phyloP scores from a whole-genome alignment of 92 coral and sea anemone species.

The Galaxea fascicularis region DNA sequence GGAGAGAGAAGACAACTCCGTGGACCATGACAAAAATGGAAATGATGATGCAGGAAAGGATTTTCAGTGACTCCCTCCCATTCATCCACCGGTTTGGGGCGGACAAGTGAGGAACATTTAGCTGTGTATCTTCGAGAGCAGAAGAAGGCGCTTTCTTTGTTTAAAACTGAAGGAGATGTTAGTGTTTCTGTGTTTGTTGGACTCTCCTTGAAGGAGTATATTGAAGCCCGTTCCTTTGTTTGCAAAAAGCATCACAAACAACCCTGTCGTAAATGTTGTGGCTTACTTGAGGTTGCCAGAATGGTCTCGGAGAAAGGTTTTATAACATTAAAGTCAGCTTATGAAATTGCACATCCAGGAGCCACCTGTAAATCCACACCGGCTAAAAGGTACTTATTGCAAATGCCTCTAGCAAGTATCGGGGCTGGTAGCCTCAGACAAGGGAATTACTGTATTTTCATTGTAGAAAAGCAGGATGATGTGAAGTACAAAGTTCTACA shows the following conservation, averaged over 20 bases:
- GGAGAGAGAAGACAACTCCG: constrained; percentile 19
- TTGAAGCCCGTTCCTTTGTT: constrained; percentile 8
- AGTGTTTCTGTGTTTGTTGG: constrained; percentile 4
- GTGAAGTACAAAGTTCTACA: constrained; percentile 13
- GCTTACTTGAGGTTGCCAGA: neutral
- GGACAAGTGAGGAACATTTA: constrained; percentile 19
- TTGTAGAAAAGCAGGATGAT: neutral
- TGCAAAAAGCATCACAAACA: neutral
- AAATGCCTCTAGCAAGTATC: constrained; percentile 1
- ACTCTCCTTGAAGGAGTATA: constrained; percentile 2
- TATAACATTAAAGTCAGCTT: neutral
- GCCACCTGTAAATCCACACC: neutral
- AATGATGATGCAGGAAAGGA: neutral
- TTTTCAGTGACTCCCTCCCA: neutral
- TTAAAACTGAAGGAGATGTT: neutral
- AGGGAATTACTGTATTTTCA: constrained; percentile 4
- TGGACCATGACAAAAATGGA: constrained; percentile 14
- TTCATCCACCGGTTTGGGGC: constrained; percentile 4
- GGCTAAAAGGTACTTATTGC: constrained; percentile 6
- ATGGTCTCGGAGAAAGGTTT: neutral
- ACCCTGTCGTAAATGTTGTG: neutral
- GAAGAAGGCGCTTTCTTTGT: neutral
- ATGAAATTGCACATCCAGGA: neutral
- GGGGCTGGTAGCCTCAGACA: constrained; percentile 15
- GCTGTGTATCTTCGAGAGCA: constrained; percentile 20